Evolutionary conservation across 2,888 invertebrate species (phyloP), one percentile per base, ranked within the genome.

Genomic region (Trichogramma evanescens): DNA sequence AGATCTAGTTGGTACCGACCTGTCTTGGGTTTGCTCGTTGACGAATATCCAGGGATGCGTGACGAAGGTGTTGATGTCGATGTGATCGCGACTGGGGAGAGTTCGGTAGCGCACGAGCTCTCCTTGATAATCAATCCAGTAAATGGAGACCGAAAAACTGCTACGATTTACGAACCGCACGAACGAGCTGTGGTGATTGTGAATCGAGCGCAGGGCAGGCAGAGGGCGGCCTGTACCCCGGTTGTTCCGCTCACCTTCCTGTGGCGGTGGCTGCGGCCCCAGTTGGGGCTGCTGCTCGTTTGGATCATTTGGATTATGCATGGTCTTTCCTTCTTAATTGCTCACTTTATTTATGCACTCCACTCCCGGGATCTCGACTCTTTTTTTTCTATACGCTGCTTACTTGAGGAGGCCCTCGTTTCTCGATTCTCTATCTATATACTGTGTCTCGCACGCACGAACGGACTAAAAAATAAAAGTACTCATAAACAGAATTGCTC

Each of bases 21-120:
- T 81, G 69, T 91, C 90, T 54, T 84, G 84, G 0, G 89, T 89
- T 0, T 81, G 76, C 0, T 82, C 78, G 73, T 92, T 91, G 1
- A 86, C 80, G 71, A 91, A 93, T 64, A 92, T 85, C 93, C 93
- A 94, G 0, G 91, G 90, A 78, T 94, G 93, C 0, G 87, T 86
- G 9, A 86, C 84, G 74, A 81, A 94, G 0, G 93, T 89, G 69
- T 89, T 87, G 0, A 91, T 82, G 69, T 88, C 86, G 56, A 84
- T 79, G 69, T 76, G 82, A 4, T 81, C 79, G 0, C 78, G 78
- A 0, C 85, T 81, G 0, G 75, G 72, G n/a, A 93, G 71, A 0
- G 81, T 80, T 4, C 81, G 79, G 71, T 89, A 91, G 56, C 81
- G 82, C 3, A 84, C 80, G 45, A 82, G 82, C 0, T 73, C 73